Percentiles rank a stretch among this genome's conserved stretches.
phyloP scores from a whole-genome alignment of 2,113 vertebrate species.

The Gobius niger region DNA sequence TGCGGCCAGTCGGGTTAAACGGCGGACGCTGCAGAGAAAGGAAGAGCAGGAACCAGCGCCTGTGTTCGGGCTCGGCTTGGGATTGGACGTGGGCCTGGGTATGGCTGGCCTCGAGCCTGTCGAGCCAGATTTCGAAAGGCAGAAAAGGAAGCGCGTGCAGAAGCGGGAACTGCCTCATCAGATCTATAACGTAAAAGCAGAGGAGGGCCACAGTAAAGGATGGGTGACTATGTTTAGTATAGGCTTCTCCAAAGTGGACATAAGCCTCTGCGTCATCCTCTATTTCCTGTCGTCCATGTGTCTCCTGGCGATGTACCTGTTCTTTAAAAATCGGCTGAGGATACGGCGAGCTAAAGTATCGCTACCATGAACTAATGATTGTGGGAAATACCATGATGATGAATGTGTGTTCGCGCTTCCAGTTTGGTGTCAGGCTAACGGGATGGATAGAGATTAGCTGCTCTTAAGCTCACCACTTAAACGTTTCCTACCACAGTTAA shows the following conservation, averaged over 20 bases:
- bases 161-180: slow-evolving; percentile 61
- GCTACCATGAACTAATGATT: slow-evolving; percentile 54
- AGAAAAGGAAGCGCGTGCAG: slow-evolving; percentile 42
- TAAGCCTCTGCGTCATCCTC: slow-evolving; percentile 87
- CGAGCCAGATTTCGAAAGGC: slow-evolving; percentile 32
- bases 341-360: slow-evolving; percentile 63
- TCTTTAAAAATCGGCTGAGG: slow-evolving; percentile 79
- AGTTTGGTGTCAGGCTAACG: slow-evolving; percentile 19
- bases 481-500: slow-evolving; percentile 8
- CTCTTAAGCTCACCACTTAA: slow-evolving; percentile 33
- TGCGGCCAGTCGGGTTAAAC: slow-evolving; percentile 46
- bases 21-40: slow-evolving; percentile 53
- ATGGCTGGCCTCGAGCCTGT: slow-evolving; percentile 61
- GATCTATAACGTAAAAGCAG: slow-evolving; percentile 41
- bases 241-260: slow-evolving; percentile 86
- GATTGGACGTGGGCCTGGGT: slow-evolving; percentile 46
- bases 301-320: slow-evolving; percentile 86
- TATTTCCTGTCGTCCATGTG: slow-evolving; percentile 87
- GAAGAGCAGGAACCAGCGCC: slow-evolving; percentile 53
- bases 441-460: slow-evolving; percentile 31
- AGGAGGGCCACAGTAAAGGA: slow-evolving; percentile 39
- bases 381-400: not conserved
- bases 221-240: slow-evolving; percentile 83
- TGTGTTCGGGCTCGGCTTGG: slow-evolving; percentile 29
- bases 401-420: not conserved